Evolutionary conservation across 53 echinoderm and acorn worm species (phyloP).

Genomic region (Patiria pectinifera): DNA sequence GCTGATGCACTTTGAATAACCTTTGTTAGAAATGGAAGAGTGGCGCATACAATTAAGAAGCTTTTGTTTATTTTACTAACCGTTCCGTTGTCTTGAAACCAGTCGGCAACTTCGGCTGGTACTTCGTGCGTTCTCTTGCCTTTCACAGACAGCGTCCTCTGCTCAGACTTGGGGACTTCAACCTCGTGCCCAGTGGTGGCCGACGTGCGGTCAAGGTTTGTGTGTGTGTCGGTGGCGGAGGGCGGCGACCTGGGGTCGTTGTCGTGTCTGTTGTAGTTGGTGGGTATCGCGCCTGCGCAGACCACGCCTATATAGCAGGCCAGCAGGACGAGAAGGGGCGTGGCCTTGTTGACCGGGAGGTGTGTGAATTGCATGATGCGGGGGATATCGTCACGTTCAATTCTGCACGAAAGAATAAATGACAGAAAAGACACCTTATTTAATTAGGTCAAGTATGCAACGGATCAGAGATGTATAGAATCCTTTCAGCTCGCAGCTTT

Average conservation of each 20-base stretch:
- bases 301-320: constrained; percentile 23
- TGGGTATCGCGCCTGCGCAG: not conserved
- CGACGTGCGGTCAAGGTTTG: not conserved
- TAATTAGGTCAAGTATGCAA: too few relatives aligned
- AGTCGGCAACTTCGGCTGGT: not conserved
- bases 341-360: not conserved
- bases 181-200: not conserved
- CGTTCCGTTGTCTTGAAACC: constrained; percentile 7
- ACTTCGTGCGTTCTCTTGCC: constrained; percentile 25
- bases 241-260: not conserved
- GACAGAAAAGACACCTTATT: not conserved
- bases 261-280: not conserved
- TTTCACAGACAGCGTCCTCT: constrained; percentile 15
- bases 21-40: not conserved
- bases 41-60: not conserved
- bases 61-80: not conserved
- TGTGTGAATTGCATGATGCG: constrained; percentile 7
- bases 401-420: not conserved
- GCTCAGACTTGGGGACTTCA: constrained; percentile 4
- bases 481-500: too few relatives aligned
- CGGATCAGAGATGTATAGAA: too few relatives aligned
- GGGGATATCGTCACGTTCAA: not conserved
- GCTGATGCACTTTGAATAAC: not conserved
- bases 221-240: not conserved
- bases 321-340: constrained; percentile 31